A percentile compares a stretch with the other conserved stretches of the same genome.
Evolutionary conservation across 2,888 invertebrate genomes (phyloP).

Genomic region (Drosophila prostipennis): DNA sequence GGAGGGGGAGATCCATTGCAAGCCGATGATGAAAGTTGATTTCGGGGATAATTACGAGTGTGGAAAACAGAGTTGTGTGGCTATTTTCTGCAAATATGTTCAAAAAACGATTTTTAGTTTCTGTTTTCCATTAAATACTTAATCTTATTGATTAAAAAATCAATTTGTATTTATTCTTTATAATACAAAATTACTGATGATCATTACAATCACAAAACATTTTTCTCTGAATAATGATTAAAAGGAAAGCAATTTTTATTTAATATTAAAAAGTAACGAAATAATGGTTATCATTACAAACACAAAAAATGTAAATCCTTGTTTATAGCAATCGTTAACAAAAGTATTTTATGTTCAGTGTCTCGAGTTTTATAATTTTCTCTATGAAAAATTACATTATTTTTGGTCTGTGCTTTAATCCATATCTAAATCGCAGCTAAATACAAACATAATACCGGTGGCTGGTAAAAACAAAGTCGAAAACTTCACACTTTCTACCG

Average conservation of each 20-base stretch:
- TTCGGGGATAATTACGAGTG: constrained; percentile 9
- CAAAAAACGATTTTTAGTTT: no score
- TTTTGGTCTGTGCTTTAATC: background rate
- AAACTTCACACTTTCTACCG: constrained; percentile 53
- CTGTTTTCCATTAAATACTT: background rate
- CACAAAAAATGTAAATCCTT: no score
- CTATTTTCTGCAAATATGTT: background rate
- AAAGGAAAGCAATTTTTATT: no score
- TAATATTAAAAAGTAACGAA: no score
- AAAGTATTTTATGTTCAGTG: background rate
- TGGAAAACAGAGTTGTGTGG: background rate
- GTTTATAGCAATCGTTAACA: background rate
- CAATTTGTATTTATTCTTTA: background rate
- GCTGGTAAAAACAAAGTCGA: constrained; percentile 31
- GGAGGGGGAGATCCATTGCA: constrained; percentile 3
- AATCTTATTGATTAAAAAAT: no score
- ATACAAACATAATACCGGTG: constrained; percentile 18
- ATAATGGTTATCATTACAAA: no score
- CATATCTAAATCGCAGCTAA: background rate
- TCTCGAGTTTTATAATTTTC: background rate
- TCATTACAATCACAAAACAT: no score
- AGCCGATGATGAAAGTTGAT: constrained; percentile 31
- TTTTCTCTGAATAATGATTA: no score
- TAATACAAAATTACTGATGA: no score
- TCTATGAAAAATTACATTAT: background rate